Evolutionary conservation across 1,140 invertebrate species (phyloP).

Genomic region (Littorina saxatilis): DNA sequence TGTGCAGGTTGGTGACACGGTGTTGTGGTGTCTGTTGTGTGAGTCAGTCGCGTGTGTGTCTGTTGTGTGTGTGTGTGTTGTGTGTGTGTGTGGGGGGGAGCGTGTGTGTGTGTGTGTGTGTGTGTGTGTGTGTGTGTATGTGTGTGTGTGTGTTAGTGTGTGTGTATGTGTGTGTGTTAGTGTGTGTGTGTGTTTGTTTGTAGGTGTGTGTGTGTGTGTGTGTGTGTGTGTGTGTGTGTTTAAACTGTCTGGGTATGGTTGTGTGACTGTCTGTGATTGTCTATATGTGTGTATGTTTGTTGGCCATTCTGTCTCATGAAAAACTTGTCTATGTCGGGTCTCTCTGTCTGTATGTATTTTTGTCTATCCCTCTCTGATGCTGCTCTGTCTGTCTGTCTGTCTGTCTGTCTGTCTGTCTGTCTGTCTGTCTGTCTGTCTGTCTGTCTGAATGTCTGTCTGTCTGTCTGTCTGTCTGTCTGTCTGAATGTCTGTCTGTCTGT

Average conservation of each 20-base stretch:
- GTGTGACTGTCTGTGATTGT: not conserved
- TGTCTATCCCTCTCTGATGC: not conserved
- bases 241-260: not conserved
- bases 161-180: constrained; percentile 7
- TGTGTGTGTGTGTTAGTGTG: not conserved
- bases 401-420: not conserved
- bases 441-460: constrained; percentile 14
- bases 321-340: too few species aligned
- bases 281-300: not conserved
- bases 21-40: too few species aligned
- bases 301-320: too few species aligned
- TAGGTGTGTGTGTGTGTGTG: not conserved
- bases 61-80: not conserved
- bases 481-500: constrained; percentile 26
- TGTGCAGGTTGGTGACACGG: constrained; percentile 82
- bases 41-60: not conserved
- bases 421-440: not conserved
- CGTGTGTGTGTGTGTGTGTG: not conserved
- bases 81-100: not conserved
- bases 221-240: too few species aligned
- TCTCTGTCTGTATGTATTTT: not conserved
- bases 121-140: constrained; percentile 15
- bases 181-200: constrained; percentile 10
- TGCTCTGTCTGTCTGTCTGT: not conserved
- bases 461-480: not conserved